These are phyloP conservation scores for Chelonus insularis DNA, from an alignment of 1,140 invertebrate genomes.

Conservation along the genomic window DNA sequence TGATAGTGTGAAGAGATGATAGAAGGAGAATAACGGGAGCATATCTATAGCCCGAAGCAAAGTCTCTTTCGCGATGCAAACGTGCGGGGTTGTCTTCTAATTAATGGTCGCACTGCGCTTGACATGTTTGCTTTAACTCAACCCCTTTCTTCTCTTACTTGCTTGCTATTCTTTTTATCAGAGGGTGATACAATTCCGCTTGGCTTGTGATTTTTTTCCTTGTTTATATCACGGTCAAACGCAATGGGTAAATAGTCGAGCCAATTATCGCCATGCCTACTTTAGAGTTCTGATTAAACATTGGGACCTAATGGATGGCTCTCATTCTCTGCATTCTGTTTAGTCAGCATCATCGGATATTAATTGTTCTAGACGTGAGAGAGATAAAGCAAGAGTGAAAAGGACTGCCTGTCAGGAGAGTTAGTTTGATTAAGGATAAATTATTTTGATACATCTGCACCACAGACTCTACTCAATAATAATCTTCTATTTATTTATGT, in stretches of 20 bases:
- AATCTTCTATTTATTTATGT: too few species aligned
- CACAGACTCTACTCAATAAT: too few species aligned
- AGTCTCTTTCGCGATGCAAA: neutral
- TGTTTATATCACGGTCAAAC: constrained; percentile 41
- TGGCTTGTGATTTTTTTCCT: constrained; percentile 29
- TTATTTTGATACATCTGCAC: too few species aligned
- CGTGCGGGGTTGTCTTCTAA: constrained; percentile 39
- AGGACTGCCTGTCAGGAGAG: neutral
- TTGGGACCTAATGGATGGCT: constrained; percentile 43
- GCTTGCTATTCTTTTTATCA: constrained; percentile 33
- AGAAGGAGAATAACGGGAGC: too few species aligned
- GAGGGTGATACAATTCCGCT: constrained; percentile 44
- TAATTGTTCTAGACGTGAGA: constrained; percentile 15
- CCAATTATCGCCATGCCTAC: constrained; percentile 43
- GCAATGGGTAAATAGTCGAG: constrained; percentile 25
- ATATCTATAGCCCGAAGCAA: too few species aligned
- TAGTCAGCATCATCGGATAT: constrained; percentile 18
- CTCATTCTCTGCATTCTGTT: neutral
- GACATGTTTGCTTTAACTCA: constrained; percentile 49
- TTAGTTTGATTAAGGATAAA: too few species aligned
- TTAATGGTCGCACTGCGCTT: constrained; percentile 49
- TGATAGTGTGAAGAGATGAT: too few species aligned
- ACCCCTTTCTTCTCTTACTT: constrained; percentile 35
- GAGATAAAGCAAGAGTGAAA: neutral
- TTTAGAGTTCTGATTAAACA: constrained; percentile 54